phyloP scores from a whole-genome alignment of 2,113 vertebrate genomes.

The Burhinus bistriatus region DNA sequence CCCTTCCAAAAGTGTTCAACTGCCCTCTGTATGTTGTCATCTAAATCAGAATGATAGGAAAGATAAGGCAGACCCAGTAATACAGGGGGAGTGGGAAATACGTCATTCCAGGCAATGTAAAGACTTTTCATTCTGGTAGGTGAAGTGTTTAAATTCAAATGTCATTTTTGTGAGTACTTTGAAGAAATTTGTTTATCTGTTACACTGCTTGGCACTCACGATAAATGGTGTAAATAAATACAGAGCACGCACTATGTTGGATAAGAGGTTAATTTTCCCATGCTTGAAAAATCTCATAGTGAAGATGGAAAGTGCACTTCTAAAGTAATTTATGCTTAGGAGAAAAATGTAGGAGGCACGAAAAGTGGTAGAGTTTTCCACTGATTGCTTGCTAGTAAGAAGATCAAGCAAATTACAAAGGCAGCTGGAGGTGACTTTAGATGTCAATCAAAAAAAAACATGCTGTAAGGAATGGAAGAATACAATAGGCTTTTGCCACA shows the following conservation, averaged over 20 bases:
- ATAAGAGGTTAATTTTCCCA: background rate
- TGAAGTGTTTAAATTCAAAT: background rate
- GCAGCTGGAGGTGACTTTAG: slow-evolving; percentile 1
- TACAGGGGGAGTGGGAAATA: background rate
- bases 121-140: background rate
- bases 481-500: background rate
- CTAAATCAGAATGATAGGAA: background rate
- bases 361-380: background rate
- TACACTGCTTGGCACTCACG: background rate
- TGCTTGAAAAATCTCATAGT: background rate
- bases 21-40: accelerated
- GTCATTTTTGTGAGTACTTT: background rate
- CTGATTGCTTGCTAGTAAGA: background rate
- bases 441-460: background rate
- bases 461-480: background rate
- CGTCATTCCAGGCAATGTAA: background rate
- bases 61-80: background rate
- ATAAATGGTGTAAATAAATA: background rate
- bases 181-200: background rate
- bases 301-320: background rate
- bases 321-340: background rate
- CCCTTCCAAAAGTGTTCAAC: background rate
- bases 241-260: accelerated
- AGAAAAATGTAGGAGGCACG: background rate
- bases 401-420: background rate